Conservation (phyloP, 2,888 invertebrate species). For the Parnassius smintheus region DNA sequence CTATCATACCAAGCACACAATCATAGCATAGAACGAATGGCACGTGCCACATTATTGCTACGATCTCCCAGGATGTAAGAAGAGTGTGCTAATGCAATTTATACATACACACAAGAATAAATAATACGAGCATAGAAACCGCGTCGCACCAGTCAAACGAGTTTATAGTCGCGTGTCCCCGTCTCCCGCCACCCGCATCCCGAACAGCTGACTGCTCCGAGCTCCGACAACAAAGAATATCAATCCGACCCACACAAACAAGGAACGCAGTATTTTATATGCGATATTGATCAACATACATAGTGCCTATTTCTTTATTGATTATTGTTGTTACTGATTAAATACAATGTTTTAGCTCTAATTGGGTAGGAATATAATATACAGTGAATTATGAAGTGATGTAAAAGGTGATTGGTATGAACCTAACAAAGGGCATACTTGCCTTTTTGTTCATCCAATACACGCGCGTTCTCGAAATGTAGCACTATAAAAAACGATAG, state of each 20-base stretch:
- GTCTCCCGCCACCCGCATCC: slow-evolving; percentile 39
- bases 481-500: slow-evolving; percentile 57
- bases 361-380: not conserved
- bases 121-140: slow-evolving; percentile 32
- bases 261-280: not conserved
- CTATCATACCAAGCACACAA: too few relatives aligned
- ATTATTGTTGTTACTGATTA: slow-evolving; percentile 10
- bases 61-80: not conserved
- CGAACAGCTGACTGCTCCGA: slow-evolving; percentile 70
- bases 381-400: slow-evolving; percentile 5
- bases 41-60: not conserved
- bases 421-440: slow-evolving; percentile 67
- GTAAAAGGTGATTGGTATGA: slow-evolving; percentile 49
- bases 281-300: slow-evolving; percentile 3
- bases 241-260: slow-evolving; percentile 40
- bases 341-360: not conserved
- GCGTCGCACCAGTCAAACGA: slow-evolving; percentile 48
- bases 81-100: slow-evolving; percentile 18
- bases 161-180: slow-evolving; percentile 41
- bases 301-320: not conserved
- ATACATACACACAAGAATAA: slow-evolving; percentile 9
- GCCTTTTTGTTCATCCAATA: slow-evolving; percentile 79
- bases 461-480: slow-evolving; percentile 62
- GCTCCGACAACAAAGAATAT: slow-evolving; percentile 69
- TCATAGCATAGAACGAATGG: too few relatives aligned